These are phyloP conservation scores for Apoda limacodes DNA, from an alignment of 2,888 invertebrate species.

Conservation along the genomic window DNA sequence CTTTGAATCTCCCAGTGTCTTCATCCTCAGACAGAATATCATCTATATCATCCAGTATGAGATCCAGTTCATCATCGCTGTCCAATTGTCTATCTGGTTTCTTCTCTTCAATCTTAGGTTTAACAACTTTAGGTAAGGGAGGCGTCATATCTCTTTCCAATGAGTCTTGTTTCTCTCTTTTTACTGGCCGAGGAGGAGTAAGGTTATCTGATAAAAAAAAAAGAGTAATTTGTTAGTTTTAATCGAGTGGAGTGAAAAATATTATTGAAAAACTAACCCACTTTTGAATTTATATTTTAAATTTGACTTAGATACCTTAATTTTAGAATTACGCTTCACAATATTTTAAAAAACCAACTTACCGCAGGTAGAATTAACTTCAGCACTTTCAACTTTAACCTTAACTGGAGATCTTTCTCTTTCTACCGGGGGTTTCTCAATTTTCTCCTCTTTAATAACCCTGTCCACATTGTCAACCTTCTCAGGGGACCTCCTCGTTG, in stretches of 20 bases:
- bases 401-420: constrained; percentile 30
- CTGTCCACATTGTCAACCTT: constrained; percentile 14
- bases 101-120: constrained; percentile 10
- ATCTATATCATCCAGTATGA: constrained; percentile 56
- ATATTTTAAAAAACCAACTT: constrained; percentile 9
- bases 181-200: constrained; percentile 36
- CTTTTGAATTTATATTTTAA: too few species aligned
- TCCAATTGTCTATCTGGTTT: constrained; percentile 18
- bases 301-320: not conserved
- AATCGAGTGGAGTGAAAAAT: too few species aligned
- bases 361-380: constrained; percentile 58
- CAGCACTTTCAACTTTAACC: constrained; percentile 29
- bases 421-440: constrained; percentile 17
- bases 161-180: constrained; percentile 20
- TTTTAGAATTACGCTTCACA: not conserved
- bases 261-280: too few species aligned
- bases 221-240: too few species aligned
- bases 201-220: too few species aligned
- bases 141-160: constrained; percentile 19
- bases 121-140: constrained; percentile 13
- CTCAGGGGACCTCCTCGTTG: constrained; percentile 35
- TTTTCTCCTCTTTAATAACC: constrained; percentile 12
- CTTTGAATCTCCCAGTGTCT: constrained; percentile 40
- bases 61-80: constrained; percentile 50
- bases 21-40: constrained; percentile 58